phyloP scores from a whole-genome alignment of 2,888 invertebrate genomes.

The Stenurella melanura region DNA sequence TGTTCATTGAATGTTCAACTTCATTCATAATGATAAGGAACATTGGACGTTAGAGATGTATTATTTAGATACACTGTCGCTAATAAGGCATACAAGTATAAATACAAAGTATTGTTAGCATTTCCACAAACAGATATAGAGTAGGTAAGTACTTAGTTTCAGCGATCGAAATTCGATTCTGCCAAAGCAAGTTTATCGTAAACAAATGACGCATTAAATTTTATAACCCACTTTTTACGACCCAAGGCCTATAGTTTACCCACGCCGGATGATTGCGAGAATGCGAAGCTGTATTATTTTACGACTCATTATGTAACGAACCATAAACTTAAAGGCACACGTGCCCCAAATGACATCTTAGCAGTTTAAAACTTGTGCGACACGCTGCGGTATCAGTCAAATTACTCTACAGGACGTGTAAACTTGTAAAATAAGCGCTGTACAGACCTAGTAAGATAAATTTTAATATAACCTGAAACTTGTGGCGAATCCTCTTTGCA shows the following conservation, averaged over 20 bases:
- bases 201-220: constrained; percentile 40
- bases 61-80: too few relatives aligned
- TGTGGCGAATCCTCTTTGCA: not conserved
- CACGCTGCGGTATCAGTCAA: constrained; percentile 29
- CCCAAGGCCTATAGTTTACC: constrained; percentile 39
- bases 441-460: constrained; percentile 7
- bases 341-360: constrained; percentile 42
- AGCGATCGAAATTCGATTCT: constrained; percentile 17
- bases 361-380: constrained; percentile 36
- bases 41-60: too few relatives aligned
- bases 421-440: constrained; percentile 14
- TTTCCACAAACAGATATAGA: constrained; percentile 4
- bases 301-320: constrained; percentile 50
- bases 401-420: constrained; percentile 13
- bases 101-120: constrained; percentile 10
- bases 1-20: too few relatives aligned
- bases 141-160: not conserved
- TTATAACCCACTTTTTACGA: constrained; percentile 46
- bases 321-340: constrained; percentile 41
- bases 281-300: constrained; percentile 48
- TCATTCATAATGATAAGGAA: too few relatives aligned
- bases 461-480: constrained; percentile 4
- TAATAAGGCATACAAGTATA: too few relatives aligned
- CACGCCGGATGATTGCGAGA: constrained; percentile 44
- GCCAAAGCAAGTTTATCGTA: constrained; percentile 26